These are phyloP conservation scores for Pteruthius melanotis DNA, from an alignment of 2,113 vertebrate species.

Conservation along the genomic window DNA sequence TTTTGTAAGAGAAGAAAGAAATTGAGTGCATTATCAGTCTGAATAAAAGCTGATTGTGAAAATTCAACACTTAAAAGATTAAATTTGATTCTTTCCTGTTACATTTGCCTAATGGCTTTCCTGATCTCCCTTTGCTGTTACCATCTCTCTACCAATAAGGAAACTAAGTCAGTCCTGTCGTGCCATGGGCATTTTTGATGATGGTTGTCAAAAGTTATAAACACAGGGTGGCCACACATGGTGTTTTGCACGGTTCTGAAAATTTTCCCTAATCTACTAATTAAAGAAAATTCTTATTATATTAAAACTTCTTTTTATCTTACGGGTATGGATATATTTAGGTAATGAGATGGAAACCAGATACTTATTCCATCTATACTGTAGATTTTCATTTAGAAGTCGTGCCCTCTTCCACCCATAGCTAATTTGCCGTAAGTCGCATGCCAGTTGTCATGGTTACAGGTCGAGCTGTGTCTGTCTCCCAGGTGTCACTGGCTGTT, in stretches of 20 bases:
- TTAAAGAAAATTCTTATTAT: not conserved
- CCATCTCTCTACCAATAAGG: not conserved
- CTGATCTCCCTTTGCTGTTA: not conserved
- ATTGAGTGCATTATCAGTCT: not conserved
- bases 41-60: not conserved
- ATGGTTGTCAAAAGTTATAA: not conserved
- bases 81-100: not conserved
- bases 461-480: not conserved
- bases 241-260: not conserved
- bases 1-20: not conserved
- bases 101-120: not conserved
- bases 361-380: not conserved
- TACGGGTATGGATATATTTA: not conserved
- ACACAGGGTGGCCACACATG: not conserved
- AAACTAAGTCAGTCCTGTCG: not conserved
- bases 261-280: not conserved
- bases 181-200: not conserved
- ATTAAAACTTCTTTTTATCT: not conserved
- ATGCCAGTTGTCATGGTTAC: not conserved
- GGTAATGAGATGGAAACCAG: not conserved
- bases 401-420: not conserved
- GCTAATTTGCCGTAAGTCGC: not conserved
- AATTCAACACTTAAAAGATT: not conserved
- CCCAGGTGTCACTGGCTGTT: not conserved
- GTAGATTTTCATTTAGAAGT: not conserved